Evolutionary conservation across 2,888 invertebrate genomes (phyloP), one percentile per base, ranked within the genome.

Genomic region (Microctonus brassicae): DNA sequence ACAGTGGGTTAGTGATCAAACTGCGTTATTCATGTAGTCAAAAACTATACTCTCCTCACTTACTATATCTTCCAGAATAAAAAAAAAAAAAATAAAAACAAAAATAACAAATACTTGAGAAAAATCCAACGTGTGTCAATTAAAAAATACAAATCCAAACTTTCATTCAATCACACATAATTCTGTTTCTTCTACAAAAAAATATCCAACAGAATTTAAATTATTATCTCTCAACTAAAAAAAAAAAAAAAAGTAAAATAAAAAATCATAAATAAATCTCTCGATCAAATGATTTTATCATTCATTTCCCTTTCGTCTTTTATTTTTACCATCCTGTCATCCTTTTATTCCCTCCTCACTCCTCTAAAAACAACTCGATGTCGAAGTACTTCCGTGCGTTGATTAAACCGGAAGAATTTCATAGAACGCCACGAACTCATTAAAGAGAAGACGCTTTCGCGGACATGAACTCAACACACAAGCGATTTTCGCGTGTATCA

Each of bases 331-430:
- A n/a, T 58, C 3, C 29, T 58, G 7, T 58, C 17, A 13, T 24
- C 34, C 17, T 60, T 33, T 29, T 57, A 29, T 29, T 29, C 7
- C 7, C 7, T 29, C 29, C 52, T 64, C 22, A 39, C 58, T 58
- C 53, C 29, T 33, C 55, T 13, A 39, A 66, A 5, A 61, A 22
- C 6, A 33, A 53, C 22, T 69, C 61, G 22, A 62, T 47, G 39
- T 55, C 20, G 13, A n/a, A 64, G 42, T 70, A 70, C 58, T 64
- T 70, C 61, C 68, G 57, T 7, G 20, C 22, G 69, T 64, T 70
- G 69, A 70, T 70, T 70, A 70, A 63, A 70, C 55, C 55, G 63
- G 57, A 64, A 70, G 42, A 42, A 70, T 63, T 57, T n/a, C n/a
- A 1, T 24, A 42, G 22, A 36, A 20, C 47, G 13, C 11, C 47